phyloP scores from a whole-genome alignment of 2,113 vertebrate genomes.

The Cariama cristata region DNA sequence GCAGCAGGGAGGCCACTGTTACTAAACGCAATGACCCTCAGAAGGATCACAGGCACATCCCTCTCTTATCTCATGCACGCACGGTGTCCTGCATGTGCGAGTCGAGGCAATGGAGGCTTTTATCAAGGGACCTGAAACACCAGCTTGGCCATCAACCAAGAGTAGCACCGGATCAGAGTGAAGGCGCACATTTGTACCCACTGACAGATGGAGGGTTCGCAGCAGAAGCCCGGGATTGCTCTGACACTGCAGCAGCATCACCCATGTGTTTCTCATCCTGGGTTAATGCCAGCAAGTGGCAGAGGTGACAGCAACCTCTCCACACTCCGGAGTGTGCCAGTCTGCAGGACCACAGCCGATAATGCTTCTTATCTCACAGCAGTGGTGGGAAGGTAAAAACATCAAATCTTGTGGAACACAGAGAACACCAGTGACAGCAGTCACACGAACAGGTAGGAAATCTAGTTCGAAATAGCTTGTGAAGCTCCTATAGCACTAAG shows the following conservation, averaged over 20 bases:
- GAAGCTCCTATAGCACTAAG: neutral
- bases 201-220: neutral
- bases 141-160: neutral
- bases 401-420: neutral
- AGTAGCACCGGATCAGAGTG: neutral
- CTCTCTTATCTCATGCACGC: neutral
- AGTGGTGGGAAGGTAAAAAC: neutral
- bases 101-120: neutral
- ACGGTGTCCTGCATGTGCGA: neutral
- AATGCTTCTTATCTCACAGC: neutral
- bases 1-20: neutral
- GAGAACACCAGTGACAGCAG: neutral
- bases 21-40: neutral
- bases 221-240: neutral
- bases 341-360: neutral
- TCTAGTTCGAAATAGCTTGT: neutral
- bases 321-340: accelerated
- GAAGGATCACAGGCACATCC: accelerated
- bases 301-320: neutral
- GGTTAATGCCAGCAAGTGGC: neutral
- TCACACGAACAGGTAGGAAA: neutral
- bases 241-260: neutral
- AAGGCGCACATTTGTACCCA: accelerated
- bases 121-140: neutral
- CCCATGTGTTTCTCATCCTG: accelerated